Evolutionary conservation across 2,888 invertebrate genomes (phyloP).

Genomic region (Orthonevra nobilis): DNA sequence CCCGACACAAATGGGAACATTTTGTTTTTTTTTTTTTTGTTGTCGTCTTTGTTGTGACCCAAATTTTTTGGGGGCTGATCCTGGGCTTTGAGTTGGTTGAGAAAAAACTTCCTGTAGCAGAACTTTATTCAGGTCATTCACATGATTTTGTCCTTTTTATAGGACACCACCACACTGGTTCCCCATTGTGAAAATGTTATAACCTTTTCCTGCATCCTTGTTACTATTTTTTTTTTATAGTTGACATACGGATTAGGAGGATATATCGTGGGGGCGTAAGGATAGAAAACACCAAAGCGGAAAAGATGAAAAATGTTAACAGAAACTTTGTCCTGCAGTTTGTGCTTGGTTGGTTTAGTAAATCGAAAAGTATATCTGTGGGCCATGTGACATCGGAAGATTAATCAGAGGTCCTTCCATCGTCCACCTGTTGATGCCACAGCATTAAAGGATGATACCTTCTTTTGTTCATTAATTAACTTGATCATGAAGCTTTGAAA

Average conservation of each 20-base stretch:
- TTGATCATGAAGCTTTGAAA: no score
- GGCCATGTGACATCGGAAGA: no score
- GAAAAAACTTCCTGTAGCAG: background rate
- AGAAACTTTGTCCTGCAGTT: background rate
- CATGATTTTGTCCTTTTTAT: conserved; percentile 32
- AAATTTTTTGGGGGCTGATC: conserved; percentile 48
- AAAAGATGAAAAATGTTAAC: conserved; percentile 30
- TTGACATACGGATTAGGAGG: conserved; percentile 25
- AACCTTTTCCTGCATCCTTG: background rate
- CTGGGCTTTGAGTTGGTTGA: no score
- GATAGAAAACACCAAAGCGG: conserved; percentile 32
- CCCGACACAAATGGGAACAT: no score
- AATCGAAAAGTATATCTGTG: no score
- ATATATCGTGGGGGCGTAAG: conserved; percentile 40
- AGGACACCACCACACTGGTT: background rate
- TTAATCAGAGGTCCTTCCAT: no score
- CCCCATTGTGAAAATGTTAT: background rate
- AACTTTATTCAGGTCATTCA: conserved; percentile 58
- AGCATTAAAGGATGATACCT: no score
- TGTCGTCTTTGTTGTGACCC: conserved; percentile 34
- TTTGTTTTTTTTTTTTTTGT: no score
- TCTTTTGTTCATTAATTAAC: no score
- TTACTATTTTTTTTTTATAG: conserved; percentile 21
- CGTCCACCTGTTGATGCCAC: no score
- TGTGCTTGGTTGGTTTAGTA: no score